Conservation (phyloP, 2,888 invertebrate genomes). For the Tachina grossa region DNA sequence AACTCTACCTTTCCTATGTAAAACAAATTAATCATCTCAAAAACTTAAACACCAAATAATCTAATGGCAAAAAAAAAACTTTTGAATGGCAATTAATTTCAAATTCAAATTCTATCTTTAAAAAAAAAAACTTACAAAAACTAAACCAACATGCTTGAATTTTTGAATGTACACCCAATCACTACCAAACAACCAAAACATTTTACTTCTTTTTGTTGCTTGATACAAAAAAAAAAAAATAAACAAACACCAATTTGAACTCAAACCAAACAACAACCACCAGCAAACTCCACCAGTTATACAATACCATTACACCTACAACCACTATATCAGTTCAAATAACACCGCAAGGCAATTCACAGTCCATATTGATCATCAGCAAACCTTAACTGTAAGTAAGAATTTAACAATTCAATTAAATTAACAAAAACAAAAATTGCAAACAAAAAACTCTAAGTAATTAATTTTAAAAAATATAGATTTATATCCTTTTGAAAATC, state of each 20-base stretch:
- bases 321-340: constrained; percentile 72
- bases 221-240: constrained; percentile 26
- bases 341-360: constrained; percentile 72
- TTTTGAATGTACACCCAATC: constrained; percentile 56
- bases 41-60: constrained; percentile 35
- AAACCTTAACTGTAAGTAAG: constrained; percentile 72
- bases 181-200: constrained; percentile 42
- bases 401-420: constrained; percentile 52
- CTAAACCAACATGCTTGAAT: constrained; percentile 42
- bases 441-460: constrained; percentile 34
- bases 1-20: not conserved
- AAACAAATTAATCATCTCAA: constrained; percentile 1
- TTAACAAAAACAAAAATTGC: constrained; percentile 17
- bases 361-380: constrained; percentile 71
- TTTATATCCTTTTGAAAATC: not conserved
- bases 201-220: constrained; percentile 46
- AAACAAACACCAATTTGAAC: constrained; percentile 34
- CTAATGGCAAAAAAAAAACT: constrained; percentile 20
- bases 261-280: constrained; percentile 57
- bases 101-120: constrained; percentile 33
- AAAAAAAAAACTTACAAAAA: not conserved
- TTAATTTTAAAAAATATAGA: constrained; percentile 8
- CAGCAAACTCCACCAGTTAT: constrained; percentile 70
- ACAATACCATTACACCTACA: constrained; percentile 71
- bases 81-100: constrained; percentile 50